Conservation (phyloP, 2,797 vertebrate species). For the Myotis vivesi region DNA sequence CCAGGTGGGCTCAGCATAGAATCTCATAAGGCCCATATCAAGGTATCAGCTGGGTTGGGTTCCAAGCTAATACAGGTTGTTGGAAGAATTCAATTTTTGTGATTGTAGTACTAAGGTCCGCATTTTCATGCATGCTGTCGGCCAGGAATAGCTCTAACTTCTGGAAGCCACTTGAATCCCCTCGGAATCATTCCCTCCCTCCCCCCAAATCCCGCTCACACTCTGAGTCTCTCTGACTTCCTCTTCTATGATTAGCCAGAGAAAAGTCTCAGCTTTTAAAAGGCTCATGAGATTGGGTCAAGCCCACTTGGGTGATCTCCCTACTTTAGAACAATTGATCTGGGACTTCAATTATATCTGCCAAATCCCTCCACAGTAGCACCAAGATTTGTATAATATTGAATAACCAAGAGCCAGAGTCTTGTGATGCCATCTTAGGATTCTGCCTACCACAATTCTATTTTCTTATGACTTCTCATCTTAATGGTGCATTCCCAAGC, state of each 20-base stretch:
- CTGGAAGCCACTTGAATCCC: accelerated
- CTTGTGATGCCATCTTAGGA: neutral
- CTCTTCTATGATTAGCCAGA: neutral
- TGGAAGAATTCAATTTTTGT: neutral
- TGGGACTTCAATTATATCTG: neutral
- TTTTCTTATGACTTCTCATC: neutral
- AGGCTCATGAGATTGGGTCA: neutral
- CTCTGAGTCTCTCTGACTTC: neutral
- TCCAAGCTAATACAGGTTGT: neutral
- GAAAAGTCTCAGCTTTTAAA: neutral
- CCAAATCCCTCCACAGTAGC: neutral
- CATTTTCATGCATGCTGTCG: neutral
- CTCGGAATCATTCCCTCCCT: neutral
- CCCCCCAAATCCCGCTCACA: neutral
- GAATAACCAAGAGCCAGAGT: neutral
- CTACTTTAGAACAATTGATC: neutral
- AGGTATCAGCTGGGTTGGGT: neutral
- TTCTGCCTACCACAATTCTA: neutral
- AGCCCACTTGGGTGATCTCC: neutral
- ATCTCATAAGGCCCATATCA: neutral
- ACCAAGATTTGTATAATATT: neutral
- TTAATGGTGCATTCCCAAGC: neutral
- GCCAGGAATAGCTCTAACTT: neutral
- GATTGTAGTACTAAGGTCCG: neutral
- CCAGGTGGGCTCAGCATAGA: neutral